A percentile compares a stretch with the other conserved stretches of the same genome.
These are phyloP conservation scores for Aproaerema taeniolella DNA, from an alignment of 2,888 invertebrate genomes.

Conservation along the genomic window DNA sequence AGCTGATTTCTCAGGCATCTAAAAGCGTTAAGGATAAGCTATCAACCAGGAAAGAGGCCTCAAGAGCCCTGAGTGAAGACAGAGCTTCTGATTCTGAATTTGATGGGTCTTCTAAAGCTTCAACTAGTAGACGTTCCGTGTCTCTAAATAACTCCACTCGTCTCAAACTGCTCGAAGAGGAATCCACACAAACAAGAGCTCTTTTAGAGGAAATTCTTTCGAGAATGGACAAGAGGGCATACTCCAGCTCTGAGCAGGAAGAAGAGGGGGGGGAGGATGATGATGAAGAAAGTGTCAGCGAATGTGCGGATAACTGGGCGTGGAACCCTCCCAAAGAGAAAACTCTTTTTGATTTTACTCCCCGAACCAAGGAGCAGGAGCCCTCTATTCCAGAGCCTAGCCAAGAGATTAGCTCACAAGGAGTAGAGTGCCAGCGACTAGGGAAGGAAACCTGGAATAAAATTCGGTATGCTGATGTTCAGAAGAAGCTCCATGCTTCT, in stretches of 20 bases:
- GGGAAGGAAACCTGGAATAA: conserved; percentile 7
- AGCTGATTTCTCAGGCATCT: neutral
- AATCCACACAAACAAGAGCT: neutral
- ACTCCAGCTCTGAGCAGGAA: neutral
- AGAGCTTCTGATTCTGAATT: neutral
- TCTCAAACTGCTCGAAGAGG: neutral
- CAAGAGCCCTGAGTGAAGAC: neutral
- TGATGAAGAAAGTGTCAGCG: too few relatives aligned
- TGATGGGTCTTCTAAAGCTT: neutral
- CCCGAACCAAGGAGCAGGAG: conserved; percentile 19
- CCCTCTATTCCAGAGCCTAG: conserved; percentile 16
- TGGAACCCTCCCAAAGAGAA: neutral
- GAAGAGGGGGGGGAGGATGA: conserved; percentile 1
- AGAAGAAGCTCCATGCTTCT: conserved; percentile 17
- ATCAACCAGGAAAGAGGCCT: neutral
- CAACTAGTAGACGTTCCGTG: neutral
- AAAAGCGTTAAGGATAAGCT: neutral
- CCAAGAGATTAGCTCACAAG: conserved; percentile 7
- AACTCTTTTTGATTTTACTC: neutral
- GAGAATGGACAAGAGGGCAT: neutral
- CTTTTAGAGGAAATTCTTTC: neutral
- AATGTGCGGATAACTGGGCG: conserved; percentile 5
- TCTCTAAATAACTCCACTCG: neutral
- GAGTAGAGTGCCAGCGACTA: conserved; percentile 3
- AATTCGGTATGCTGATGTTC: conserved; percentile 15